Percentiles rank a stretch among this genome's conserved stretches.
Evolutionary conservation across 2,888 invertebrate genomes (phyloP).

Genomic region (Lysandra coridon): DNA sequence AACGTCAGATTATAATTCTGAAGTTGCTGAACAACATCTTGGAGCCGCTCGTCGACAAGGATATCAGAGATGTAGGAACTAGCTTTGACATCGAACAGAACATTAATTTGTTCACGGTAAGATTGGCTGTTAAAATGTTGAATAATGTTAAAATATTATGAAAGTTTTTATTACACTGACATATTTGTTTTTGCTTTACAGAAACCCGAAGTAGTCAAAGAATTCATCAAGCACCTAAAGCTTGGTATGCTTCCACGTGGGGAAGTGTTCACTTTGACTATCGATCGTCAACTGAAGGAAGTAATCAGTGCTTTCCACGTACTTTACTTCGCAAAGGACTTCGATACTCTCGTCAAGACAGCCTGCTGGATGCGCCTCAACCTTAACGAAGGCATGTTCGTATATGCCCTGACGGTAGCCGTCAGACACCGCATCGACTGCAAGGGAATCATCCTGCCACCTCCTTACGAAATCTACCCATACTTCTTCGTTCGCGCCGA

Average conservation of each 20-base stretch:
- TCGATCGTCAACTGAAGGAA: conserved; percentile 74
- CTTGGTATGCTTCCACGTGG: conserved; percentile 79
- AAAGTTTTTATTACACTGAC: background rate
- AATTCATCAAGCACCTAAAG: conserved; percentile 75
- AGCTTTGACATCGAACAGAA: conserved; percentile 69
- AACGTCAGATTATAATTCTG: conserved; percentile 70
- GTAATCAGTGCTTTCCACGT: conserved; percentile 76
- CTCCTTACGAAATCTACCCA: conserved; percentile 82
- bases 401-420: conserved; percentile 77
- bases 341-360: conserved; percentile 70
- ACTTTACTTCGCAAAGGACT: conserved; percentile 78
- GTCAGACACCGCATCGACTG: conserved; percentile 75
- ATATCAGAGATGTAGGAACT: conserved; percentile 66
- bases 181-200: conserved; percentile 48
- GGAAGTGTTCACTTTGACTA: conserved; percentile 73
- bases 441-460: conserved; percentile 75
- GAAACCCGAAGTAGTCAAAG: conserved; percentile 80
- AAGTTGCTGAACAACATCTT: conserved; percentile 76
- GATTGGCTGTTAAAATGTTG: conserved; percentile 33
- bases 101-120: conserved; percentile 59
- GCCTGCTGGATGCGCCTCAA: conserved; percentile 77
- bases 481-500: conserved; percentile 84
- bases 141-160: background rate
- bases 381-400: conserved; percentile 80
- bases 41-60: conserved; percentile 72